A percentile compares a stretch with the other conserved stretches of the same genome.
phyloP scores from a whole-genome alignment of 2,888 invertebrate species.

The Rosalia funebris region DNA sequence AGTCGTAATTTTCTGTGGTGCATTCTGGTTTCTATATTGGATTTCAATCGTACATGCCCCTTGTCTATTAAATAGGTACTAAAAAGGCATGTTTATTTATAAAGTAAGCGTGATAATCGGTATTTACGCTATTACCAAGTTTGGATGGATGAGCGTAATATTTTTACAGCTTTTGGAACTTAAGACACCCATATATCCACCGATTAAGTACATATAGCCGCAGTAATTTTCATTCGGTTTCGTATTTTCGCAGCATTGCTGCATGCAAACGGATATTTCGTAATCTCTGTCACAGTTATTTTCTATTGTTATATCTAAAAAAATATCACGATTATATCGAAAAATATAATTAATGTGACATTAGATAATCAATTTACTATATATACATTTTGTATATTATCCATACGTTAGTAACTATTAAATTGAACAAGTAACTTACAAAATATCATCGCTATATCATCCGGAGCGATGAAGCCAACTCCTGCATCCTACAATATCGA shows the following conservation, averaged over 20 bases:
- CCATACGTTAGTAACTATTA: too few relatives aligned
- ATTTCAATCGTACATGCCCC: slow-evolving; percentile 49
- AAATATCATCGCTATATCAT: slow-evolving; percentile 39
- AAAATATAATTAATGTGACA: too few relatives aligned
- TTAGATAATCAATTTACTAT: too few relatives aligned
- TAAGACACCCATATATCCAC: slow-evolving; percentile 59
- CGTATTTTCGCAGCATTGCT: slow-evolving; percentile 56
- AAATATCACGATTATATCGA: too few relatives aligned
- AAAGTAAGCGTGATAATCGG: too few relatives aligned
- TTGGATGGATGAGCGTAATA: slow-evolving; percentile 60
- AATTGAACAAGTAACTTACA: too few relatives aligned
- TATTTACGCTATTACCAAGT: slow-evolving; percentile 60
- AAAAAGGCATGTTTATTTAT: too few relatives aligned
- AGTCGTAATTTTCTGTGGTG: slow-evolving; percentile 36
- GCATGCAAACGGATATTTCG: slow-evolving; percentile 53
- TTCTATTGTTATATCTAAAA: slow-evolving; percentile 15
- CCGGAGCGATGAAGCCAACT: slow-evolving; percentile 27
- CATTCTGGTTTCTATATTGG: slow-evolving; percentile 41
- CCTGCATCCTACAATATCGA: slow-evolving; percentile 33
- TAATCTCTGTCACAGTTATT: slow-evolving; percentile 36
- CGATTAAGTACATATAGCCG: slow-evolving; percentile 57
- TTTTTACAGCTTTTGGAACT: slow-evolving; percentile 52
- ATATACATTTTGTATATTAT: too few relatives aligned
- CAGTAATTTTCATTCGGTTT: slow-evolving; percentile 52
- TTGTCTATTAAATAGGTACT: slow-evolving; percentile 51